Evolutionary conservation across 1,140 invertebrate species (phyloP), one percentile per base, ranked within the genome.

Genomic region (Linepithema humile): DNA sequence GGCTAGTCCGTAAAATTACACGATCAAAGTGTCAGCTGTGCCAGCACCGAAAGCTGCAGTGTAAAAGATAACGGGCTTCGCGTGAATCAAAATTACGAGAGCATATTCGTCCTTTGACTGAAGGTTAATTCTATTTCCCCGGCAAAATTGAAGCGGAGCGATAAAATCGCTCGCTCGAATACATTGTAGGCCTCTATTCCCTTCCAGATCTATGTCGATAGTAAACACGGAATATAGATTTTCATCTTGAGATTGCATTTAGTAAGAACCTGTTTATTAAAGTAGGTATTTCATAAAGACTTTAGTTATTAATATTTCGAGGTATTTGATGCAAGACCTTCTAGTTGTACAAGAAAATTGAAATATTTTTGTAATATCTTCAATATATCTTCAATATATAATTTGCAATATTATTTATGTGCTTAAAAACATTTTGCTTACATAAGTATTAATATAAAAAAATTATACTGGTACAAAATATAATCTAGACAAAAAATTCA

Each of bases 51-150:
- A 70, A 80, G 29, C 60, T 77, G 60, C 74, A 80, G 70, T 80
- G 75, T 80, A 80, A 67, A 82, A 70, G 83, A 85, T 85, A 72
- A 72, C 53, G 43, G 55, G 48, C 45, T 64, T 85, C 50, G 74
- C 73, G 83, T 85, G 83, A 78, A 85, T 86, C 85, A 82, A 73
- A 85, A 86, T 86, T 85, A 70, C 67, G 67, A 74, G 62, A 80
- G 85, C 84, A 75, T 75, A 73, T 74, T 57, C 62, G 85, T 82
- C 48, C 70, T 86, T 87, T 86, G 84, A 86, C 70, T 53, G 84
- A 87, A n/a, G 84, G 78, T 87, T 87, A 85, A 86, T 87, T 86
- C 78, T 67, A 83, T 85, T 87, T 86, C 70, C n/a, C 62, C 23
- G 70, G 78, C 77, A 86, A 86, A 87, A 87, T 87, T 83, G 86